A percentile compares a stretch with the other conserved stretches of the same genome.
Conservation (phyloP, 2,113 vertebrate species). For the Collichthys lucidus region DNA sequence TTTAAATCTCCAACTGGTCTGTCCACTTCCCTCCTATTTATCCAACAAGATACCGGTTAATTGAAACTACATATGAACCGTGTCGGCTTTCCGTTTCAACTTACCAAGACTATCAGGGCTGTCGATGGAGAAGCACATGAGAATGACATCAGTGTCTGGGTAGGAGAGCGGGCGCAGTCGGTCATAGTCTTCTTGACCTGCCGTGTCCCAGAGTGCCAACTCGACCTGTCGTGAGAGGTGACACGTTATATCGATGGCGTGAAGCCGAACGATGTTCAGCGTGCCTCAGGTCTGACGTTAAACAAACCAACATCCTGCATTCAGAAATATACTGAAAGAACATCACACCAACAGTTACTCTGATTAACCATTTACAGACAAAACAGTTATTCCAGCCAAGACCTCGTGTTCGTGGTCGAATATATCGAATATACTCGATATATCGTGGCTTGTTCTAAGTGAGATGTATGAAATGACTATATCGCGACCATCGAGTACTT, state of each 20-base stretch:
- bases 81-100: slow-evolving; percentile 40
- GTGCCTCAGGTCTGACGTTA: neutral
- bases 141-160: slow-evolving; percentile 98
- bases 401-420: too few relatives aligned
- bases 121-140: slow-evolving; percentile 99
- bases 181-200: slow-evolving; percentile 98
- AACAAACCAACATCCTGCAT: neutral
- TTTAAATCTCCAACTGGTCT: neutral
- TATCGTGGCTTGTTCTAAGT: too few relatives aligned
- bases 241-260: neutral
- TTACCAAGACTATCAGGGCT: slow-evolving; percentile 99
- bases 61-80: neutral
- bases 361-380: neutral
- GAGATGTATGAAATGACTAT: too few relatives aligned
- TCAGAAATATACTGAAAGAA: neutral
- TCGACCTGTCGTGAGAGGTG: slow-evolving; percentile 88
- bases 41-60: neutral
- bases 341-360: neutral
- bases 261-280: neutral
- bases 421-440: too few relatives aligned
- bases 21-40: neutral
- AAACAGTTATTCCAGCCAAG: too few relatives aligned
- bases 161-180: slow-evolving; percentile 97
- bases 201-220: slow-evolving; percentile 98
- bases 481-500: too few relatives aligned